Evolutionary conservation across 1,140 invertebrate genomes (phyloP).

Genomic region (Caenorhabditis latens): DNA sequence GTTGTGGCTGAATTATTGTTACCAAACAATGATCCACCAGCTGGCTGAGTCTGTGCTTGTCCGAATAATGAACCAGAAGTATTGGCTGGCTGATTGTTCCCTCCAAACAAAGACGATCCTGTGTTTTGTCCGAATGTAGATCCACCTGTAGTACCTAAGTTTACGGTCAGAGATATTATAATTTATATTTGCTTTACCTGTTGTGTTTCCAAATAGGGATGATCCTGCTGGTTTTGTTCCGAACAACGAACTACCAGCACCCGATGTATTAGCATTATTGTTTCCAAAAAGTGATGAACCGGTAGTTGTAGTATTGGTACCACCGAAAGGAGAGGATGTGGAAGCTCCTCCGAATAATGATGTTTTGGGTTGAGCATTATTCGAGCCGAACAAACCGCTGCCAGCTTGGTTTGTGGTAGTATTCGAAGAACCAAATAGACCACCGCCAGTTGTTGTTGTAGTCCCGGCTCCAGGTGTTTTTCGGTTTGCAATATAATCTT

Average conservation of each 20-base stretch:
- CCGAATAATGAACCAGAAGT: slow-evolving; percentile 32
- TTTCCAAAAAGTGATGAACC: slow-evolving; percentile 45
- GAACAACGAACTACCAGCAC: background rate
- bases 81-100: background rate
- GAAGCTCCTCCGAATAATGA: slow-evolving; percentile 47
- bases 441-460: slow-evolving; percentile 61
- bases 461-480: slow-evolving; percentile 82
- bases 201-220: background rate
- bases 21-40: slow-evolving; percentile 69
- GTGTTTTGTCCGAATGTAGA: slow-evolving; percentile 29
- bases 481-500: slow-evolving; percentile 91
- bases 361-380: slow-evolving; percentile 36
- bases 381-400: slow-evolving; percentile 56
- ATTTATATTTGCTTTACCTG: background rate
- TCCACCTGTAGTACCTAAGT: slow-evolving; percentile 39
- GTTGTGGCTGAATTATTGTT: slow-evolving; percentile 65
- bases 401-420: slow-evolving; percentile 29
- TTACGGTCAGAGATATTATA: background rate
- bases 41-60: background rate
- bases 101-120: background rate
- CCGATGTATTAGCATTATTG: slow-evolving; percentile 25
- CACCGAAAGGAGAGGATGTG: slow-evolving; percentile 58
- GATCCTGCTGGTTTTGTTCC: slow-evolving; percentile 35
- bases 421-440: slow-evolving; percentile 57
- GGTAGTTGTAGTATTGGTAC: background rate